Conservation (phyloP, 2,797 vertebrate genomes). For the Garrulus glandarius region DNA sequence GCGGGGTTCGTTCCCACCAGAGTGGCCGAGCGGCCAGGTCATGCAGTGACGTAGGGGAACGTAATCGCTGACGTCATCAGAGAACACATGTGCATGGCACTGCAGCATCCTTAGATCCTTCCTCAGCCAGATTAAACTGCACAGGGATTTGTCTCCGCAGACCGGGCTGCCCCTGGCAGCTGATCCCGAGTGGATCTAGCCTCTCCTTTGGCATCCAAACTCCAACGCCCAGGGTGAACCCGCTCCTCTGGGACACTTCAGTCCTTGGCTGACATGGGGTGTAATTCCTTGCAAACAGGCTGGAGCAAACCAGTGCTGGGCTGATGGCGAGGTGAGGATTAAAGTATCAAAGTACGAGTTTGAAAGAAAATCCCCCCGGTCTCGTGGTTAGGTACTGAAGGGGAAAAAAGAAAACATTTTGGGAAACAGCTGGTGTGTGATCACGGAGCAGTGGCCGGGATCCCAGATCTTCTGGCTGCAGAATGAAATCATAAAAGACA, state of each 20-base stretch:
- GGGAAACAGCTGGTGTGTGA: background rate
- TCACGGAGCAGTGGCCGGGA: background rate
- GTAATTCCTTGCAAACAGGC: background rate
- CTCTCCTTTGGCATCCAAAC: background rate
- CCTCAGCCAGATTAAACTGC: accelerated
- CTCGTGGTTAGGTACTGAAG: background rate
- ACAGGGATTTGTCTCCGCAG: accelerated
- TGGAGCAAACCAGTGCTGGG: background rate
- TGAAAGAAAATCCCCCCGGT: background rate
- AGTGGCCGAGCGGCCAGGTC: accelerated
- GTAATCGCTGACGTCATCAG: accelerated
- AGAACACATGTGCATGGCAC: accelerated
- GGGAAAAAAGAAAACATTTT: background rate
- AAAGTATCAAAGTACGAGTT: background rate
- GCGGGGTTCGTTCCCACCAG: accelerated
- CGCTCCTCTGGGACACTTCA: accelerated
- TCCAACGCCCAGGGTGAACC: accelerated
- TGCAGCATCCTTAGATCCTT: accelerated
- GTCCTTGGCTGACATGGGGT: accelerated
- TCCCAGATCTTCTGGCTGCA: background rate
- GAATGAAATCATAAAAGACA: background rate
- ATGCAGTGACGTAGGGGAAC: accelerated
- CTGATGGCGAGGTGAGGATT: background rate
- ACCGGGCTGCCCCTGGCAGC: accelerated
- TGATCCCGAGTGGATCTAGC: accelerated